Conservation (phyloP, 2,113 vertebrate species). For the Uria lomvia region DNA sequence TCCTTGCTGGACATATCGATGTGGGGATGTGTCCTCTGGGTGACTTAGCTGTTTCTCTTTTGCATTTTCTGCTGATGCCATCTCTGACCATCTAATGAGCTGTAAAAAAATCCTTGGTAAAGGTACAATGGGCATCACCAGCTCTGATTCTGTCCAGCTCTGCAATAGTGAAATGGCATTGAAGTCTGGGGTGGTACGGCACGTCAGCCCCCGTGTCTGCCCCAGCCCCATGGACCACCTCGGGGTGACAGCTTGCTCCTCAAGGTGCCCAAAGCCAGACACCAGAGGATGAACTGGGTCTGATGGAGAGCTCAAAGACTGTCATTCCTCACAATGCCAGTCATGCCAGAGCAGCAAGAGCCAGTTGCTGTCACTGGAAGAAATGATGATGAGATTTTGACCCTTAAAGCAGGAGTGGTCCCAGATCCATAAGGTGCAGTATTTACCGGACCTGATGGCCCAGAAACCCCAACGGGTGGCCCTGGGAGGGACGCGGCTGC, state of each 20-base stretch:
- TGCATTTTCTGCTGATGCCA: not conserved
- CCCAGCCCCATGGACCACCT: not conserved
- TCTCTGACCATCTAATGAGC: not conserved
- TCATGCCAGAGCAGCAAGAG: not conserved
- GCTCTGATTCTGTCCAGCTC: not conserved
- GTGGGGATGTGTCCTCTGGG: not conserved
- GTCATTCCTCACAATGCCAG: not conserved
- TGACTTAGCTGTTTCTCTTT: not conserved
- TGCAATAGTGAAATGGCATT: not conserved
- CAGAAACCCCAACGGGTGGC: rapidly evolving
- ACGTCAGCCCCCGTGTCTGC: not conserved
- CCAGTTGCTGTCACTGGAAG: not conserved
- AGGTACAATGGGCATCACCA: not conserved
- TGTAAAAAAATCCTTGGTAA: not conserved
- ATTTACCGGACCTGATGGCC: not conserved
- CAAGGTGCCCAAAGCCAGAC: too few relatives aligned
- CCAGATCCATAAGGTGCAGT: too few relatives aligned
- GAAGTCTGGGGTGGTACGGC: not conserved
- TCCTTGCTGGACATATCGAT: not conserved
- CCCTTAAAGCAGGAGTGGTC: not conserved
- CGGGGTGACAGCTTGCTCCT: not conserved
- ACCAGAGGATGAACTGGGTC: not conserved
- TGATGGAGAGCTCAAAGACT: not conserved
- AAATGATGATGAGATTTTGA: not conserved
- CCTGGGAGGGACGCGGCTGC: not conserved